A percentile compares a stretch with the other conserved stretches of the same genome.
Conservation (phyloP, 2,797 vertebrate species). For the Acrocephalus scirpaceus region DNA sequence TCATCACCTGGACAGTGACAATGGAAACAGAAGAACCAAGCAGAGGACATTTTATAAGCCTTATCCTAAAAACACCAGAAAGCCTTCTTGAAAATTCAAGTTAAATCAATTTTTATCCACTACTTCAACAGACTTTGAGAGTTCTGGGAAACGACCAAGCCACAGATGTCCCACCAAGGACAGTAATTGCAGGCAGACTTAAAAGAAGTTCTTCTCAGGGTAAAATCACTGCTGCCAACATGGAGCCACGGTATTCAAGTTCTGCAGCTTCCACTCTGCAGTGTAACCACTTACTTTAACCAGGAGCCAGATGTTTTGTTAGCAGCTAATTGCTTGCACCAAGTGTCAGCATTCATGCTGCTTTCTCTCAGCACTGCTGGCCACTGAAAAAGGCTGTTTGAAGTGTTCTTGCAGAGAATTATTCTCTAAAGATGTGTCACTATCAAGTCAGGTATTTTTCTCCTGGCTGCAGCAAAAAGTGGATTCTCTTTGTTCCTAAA, state of each 20-base stretch:
- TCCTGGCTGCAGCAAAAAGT: neutral
- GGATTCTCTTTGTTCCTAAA: neutral
- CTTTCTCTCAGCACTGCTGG: neutral
- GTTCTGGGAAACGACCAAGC: neutral
- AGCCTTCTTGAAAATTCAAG: neutral
- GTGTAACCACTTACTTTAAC: neutral
- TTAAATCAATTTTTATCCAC: neutral
- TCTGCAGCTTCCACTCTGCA: neutral
- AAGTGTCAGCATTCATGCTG: conserved; percentile 5
- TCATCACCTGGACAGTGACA: neutral
- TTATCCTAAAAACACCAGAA: neutral
- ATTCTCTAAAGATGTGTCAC: neutral
- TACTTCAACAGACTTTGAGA: neutral
- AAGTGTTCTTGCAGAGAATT: neutral
- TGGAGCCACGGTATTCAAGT: neutral
- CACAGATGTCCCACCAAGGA: neutral
- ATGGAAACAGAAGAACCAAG: neutral
- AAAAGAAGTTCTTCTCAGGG: neutral
- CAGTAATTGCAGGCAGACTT: neutral
- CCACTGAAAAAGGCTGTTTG: neutral
- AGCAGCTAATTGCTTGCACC: conserved; percentile 37
- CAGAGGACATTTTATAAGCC: neutral
- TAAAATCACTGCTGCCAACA: neutral
- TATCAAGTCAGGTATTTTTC: neutral
- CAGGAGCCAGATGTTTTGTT: conserved; percentile 25